phyloP scores from a whole-genome alignment of 1,140 invertebrate species.

The Trichonephila inaurata region DNA sequence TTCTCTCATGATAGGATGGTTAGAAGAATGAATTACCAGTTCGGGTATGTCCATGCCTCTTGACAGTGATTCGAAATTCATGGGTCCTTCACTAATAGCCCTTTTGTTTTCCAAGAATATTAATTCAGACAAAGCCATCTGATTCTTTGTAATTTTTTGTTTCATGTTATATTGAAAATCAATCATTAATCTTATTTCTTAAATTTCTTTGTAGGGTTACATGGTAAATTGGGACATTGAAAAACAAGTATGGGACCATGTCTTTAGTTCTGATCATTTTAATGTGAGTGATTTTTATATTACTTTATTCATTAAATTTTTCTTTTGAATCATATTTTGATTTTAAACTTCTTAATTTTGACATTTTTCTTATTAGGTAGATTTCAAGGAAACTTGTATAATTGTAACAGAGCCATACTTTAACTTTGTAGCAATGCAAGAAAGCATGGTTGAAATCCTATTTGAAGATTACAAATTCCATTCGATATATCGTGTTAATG shows the following conservation, averaged over 20 bases:
- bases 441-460: conserved; percentile 96
- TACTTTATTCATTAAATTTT: not conserved
- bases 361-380: conserved; percentile 63
- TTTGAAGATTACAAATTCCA: conserved; percentile 98
- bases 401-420: conserved; percentile 94
- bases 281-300: conserved; percentile 82
- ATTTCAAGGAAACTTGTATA: conserved; percentile 74
- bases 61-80: too few relatives aligned
- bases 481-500: conserved; percentile 90
- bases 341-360: not conserved
- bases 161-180: not conserved
- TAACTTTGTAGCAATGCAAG: conserved; percentile 95
- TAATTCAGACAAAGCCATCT: too few relatives aligned
- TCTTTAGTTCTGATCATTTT: conserved; percentile 94
- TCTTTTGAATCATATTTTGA: not conserved
- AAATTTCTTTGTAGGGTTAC: conserved; percentile 86
- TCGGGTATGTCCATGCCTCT: too few relatives aligned
- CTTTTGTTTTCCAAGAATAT: too few relatives aligned
- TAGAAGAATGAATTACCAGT: too few relatives aligned
- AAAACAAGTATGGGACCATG: conserved; percentile 96
- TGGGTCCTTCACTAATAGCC: too few relatives aligned
- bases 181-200: not conserved
- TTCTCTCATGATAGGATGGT: too few relatives aligned
- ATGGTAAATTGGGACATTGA: conserved; percentile 97
- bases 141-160: not conserved